Conservation (phyloP, 2,888 invertebrate genomes). For the Neocrepidodera transversa region DNA sequence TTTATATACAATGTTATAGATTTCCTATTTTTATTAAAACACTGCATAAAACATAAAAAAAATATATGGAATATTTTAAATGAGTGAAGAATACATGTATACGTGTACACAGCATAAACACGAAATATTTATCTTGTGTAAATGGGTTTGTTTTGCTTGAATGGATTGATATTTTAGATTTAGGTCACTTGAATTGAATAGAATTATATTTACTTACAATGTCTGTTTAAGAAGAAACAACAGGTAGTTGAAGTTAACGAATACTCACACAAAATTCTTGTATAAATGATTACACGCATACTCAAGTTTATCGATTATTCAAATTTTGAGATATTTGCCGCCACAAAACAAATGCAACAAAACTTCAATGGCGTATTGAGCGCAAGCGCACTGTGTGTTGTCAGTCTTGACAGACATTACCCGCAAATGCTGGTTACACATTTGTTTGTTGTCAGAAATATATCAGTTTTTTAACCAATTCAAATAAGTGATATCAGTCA, state of each 20-base stretch:
- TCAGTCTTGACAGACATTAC: slow-evolving; percentile 49
- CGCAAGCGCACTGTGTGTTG: slow-evolving; percentile 34
- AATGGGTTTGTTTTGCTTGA: no score
- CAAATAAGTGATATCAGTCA: slow-evolving; percentile 37
- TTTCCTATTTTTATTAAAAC: no score
- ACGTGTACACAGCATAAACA: no score
- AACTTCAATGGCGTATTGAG: slow-evolving; percentile 34
- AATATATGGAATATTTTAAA: no score
- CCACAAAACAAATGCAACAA: slow-evolving; percentile 49
- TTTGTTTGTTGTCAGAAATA: slow-evolving; percentile 48
- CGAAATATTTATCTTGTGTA: no score
- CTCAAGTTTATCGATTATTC: slow-evolving; percentile 52
- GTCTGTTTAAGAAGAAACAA: slow-evolving; percentile 19
- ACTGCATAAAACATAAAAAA: no score
- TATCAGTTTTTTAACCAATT: slow-evolving; percentile 46
- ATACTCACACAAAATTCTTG: background rate
- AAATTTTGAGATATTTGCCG: slow-evolving; percentile 50
- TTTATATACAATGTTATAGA: no score
- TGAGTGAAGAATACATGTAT: no score
- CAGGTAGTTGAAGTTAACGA: slow-evolving; percentile 30
- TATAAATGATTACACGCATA: slow-evolving; percentile 44
- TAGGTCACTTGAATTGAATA: background rate
- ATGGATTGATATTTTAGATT: no score
- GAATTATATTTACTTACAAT: slow-evolving; percentile 14
- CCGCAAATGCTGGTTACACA: slow-evolving; percentile 47